Evolutionary conservation across 2,888 invertebrate genomes (phyloP).

Genomic region (Chloroclysta siterata): DNA sequence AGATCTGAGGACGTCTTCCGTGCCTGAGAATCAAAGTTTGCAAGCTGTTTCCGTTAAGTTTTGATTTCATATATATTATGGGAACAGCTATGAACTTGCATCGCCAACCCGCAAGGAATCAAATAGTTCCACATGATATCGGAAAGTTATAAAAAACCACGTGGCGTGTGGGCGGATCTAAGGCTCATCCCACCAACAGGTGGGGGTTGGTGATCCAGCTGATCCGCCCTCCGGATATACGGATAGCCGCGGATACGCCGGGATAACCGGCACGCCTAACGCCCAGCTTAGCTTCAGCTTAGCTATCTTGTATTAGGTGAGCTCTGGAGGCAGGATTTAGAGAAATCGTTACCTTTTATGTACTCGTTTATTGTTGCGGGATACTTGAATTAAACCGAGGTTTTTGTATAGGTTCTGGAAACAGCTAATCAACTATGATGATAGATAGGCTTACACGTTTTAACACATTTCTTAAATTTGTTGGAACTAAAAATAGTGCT

Average conservation of each 20-base stretch:
- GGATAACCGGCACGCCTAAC: constrained; percentile 72
- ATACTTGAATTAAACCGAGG: no score
- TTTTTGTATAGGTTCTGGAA: background rate
- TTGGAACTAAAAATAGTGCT: no score
- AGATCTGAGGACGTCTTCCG: no score
- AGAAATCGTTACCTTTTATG: constrained; percentile 10
- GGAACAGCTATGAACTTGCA: background rate
- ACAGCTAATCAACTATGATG: no score
- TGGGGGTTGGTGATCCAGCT: constrained; percentile 79
- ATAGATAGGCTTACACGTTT: no score
- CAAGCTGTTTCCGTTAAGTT: no score
- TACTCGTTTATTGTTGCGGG: background rate
- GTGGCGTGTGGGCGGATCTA: constrained; percentile 78
- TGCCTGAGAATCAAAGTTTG: no score
- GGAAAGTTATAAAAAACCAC: constrained; percentile 51
- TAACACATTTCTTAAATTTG: no score
- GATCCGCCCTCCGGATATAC: constrained; percentile 79
- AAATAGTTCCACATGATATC: constrained; percentile 7
- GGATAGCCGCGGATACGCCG: constrained; percentile 62
- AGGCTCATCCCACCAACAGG: constrained; percentile 84
- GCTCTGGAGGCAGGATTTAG: constrained; percentile 5
- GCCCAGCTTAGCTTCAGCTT: constrained; percentile 49
- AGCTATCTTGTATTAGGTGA: constrained; percentile 19
- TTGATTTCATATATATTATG: no score
- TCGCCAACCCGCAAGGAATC: background rate